Percentiles rank a stretch among this genome's conserved stretches.
Evolutionary conservation across 2,113 vertebrate species (phyloP).

Genomic region (Prochilodus magdalenae): DNA sequence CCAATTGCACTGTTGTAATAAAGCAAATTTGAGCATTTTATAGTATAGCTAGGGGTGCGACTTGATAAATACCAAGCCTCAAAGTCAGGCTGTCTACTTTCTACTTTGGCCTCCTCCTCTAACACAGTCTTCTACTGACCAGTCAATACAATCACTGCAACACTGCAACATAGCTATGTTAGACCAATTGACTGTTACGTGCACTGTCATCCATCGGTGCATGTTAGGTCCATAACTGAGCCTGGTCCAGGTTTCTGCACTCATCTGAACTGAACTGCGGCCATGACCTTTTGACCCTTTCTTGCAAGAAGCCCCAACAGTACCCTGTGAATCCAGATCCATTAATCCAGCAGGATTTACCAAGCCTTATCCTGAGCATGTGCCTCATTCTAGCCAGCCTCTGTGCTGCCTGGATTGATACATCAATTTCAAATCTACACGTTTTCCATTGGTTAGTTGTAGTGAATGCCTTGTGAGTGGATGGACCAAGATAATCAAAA

Average conservation of each 20-base stretch:
- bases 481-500: neutral
- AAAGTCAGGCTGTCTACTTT: neutral
- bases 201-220: slow-evolving; percentile 22
- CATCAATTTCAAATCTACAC: slow-evolving; percentile 48
- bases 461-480: slow-evolving; percentile 2
- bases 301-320: slow-evolving; percentile 33
- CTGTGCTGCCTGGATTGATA: slow-evolving; percentile 34
- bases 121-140: neutral
- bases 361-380: slow-evolving; percentile 55
- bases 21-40: neutral
- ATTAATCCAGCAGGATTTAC: slow-evolving; percentile 62
- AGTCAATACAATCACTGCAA: neutral
- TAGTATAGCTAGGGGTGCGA: too few relatives aligned
- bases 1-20: neutral
- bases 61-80: neutral
- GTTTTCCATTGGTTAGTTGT: neutral
- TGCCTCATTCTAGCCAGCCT: slow-evolving; percentile 29
- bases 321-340: slow-evolving; percentile 36
- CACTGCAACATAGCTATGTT: neutral
- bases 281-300: slow-evolving; percentile 57
- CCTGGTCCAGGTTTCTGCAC: slow-evolving; percentile 37
- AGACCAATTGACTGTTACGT: slow-evolving; percentile 10
- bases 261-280: slow-evolving; percentile 34
- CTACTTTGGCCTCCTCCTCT: neutral
- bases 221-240: slow-evolving; percentile 37